Base-by-base conservation (phyloP, 2,797 vertebrate species). In the Anas flavirostris region DNA sequence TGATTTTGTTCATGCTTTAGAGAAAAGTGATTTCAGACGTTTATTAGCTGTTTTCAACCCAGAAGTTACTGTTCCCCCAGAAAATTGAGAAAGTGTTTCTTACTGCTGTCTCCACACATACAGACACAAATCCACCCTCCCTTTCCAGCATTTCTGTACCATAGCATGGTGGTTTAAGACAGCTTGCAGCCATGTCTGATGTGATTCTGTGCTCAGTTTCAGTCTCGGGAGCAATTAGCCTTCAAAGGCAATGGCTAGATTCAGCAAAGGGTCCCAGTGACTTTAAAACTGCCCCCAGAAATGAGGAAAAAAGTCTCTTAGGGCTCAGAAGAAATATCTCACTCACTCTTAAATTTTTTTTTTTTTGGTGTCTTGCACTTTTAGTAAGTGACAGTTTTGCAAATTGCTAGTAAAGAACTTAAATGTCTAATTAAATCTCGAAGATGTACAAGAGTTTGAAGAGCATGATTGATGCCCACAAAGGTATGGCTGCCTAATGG, bases 401-500 rank as follows among this genome's bases (percentile, higher is more conserved):
- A 98, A 98, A 98, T 98, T 98, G 97, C 93, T 96, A 96, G 97
- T 97, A 98, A 97, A 97, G 98, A 98, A 97, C 98, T 96, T 97
- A 96, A 98, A 97, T 98, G 98, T 98, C 98, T 98, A 98, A 98
- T 98, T 98, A 98, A 97, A 97, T 97, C 97, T 95, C 50, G 73
- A 97, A 98, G 98, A 98, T 97, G 98, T 96, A 93, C 97, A 91
- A 96, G 97, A 97, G 97, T 98, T 97, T 97, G 98, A 98, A 97
- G 93, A 98, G 97, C 72, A 94, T 99, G 99, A 99, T 99, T 99
- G 99, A 99, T 99, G 99, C 98, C 98, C 98, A 97, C 96, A 98
- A 98, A 99, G 98, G 98, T 98, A 97, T 97, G 91, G 98, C 98
- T 98, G 98, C 98, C 98, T 98, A 99, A 99, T 98, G 98, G 98